Conservation (phyloP, 2,888 invertebrate genomes). For the Phania funesta region DNA sequence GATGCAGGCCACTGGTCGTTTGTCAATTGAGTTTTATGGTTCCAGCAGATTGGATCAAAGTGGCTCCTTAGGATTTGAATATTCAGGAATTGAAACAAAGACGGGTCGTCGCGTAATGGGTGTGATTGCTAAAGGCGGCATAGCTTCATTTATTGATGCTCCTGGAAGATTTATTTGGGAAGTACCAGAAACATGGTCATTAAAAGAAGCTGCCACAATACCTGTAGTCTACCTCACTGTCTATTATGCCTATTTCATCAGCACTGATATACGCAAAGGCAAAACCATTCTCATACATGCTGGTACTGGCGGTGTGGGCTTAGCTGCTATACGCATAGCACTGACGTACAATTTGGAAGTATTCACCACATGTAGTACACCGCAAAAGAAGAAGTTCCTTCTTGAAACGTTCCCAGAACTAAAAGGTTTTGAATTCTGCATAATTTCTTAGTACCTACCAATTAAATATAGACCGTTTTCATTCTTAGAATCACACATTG, state of each 20-base stretch:
- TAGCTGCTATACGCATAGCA: conserved; percentile 88
- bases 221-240: conserved; percentile 90
- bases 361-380: conserved; percentile 86
- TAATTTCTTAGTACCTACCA: neutral
- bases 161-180: conserved; percentile 82
- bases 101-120: conserved; percentile 86
- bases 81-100: conserved; percentile 82
- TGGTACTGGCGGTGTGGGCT: conserved; percentile 87
- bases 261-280: conserved; percentile 76
- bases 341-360: conserved; percentile 84
- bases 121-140: conserved; percentile 81
- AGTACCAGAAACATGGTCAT: conserved; percentile 86
- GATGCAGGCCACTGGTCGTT: conserved; percentile 95
- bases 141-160: conserved; percentile 81
- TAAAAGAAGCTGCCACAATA: conserved; percentile 88
- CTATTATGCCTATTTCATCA: conserved; percentile 81
- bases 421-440: conserved; percentile 80
- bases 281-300: conserved; percentile 82
- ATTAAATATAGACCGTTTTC: neutral
- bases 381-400: conserved; percentile 84
- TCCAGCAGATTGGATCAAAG: conserved; percentile 84
- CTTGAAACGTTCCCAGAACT: conserved; percentile 82
- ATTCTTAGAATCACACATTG: conserved; percentile 84
- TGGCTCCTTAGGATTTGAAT: conserved; percentile 86
- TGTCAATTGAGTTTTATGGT: conserved; percentile 90